Conservation (phyloP, 2,113 vertebrate genomes). For the Cisticola juncidis region DNA sequence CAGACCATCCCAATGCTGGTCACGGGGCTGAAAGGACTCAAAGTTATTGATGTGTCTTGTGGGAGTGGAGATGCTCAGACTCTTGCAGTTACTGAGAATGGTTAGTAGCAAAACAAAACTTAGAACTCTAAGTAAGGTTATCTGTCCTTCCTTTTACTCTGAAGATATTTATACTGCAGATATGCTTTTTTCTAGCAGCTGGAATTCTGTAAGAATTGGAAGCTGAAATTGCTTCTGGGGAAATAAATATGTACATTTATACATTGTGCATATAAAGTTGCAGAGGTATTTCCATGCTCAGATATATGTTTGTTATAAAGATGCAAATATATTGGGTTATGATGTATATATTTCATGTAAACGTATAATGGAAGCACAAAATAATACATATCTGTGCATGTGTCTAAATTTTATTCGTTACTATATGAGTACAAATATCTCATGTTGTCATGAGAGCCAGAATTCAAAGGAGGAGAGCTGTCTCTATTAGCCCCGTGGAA, state of each 20-base stretch:
- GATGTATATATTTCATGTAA: not conserved
- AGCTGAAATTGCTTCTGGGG: not conserved
- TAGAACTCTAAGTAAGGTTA: not conserved
- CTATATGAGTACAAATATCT: not conserved
- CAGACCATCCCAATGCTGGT: conserved; percentile 96
- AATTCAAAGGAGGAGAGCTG: not conserved
- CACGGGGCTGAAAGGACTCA: conserved; percentile 91
- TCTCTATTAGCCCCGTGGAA: not conserved
- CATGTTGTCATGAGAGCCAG: not conserved
- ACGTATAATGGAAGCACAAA: not conserved
- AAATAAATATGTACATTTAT: not conserved
- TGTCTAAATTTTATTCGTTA: not conserved
- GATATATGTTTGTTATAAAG: not conserved
- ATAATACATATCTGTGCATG: not conserved
- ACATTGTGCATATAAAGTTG: not conserved
- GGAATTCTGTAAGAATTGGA: not conserved
- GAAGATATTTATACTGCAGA: not conserved
- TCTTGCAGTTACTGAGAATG: conserved; percentile 94
- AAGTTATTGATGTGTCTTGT: conserved; percentile 93
- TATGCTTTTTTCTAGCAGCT: not conserved
- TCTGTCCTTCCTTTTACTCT: not conserved
- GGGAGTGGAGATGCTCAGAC: conserved; percentile 97
- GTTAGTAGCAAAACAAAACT: conserved; percentile 64
- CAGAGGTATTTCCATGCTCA: too few relatives aligned
- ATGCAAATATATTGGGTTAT: not conserved